Conservation (phyloP, 2,113 vertebrate species). For the Plectropomus leopardus region DNA sequence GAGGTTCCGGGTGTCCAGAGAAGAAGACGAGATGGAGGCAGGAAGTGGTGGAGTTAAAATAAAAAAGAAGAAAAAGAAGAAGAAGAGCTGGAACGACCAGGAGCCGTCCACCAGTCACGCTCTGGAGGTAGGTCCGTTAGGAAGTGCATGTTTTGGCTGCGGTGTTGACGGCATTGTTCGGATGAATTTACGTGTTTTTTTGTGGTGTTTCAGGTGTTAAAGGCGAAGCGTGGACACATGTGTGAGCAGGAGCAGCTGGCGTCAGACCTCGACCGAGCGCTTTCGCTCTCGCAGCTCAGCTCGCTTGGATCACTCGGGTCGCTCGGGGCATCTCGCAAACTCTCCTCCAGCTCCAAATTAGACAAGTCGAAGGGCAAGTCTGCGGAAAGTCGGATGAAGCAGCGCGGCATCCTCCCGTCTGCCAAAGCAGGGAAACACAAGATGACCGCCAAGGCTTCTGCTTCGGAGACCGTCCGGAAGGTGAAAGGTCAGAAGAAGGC, state of each 20-base stretch:
- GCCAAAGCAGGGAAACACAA: conserved; percentile 92
- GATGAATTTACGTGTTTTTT: neutral
- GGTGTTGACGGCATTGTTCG: accelerated
- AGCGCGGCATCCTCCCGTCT: conserved; percentile 83
- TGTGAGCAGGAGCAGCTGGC: conserved; percentile 95
- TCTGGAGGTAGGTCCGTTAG: conserved; percentile 87
- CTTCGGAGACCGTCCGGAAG: conserved; percentile 88
- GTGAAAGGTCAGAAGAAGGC: conserved; percentile 91
- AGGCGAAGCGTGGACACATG: conserved; percentile 88
- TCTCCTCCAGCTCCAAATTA: conserved; percentile 28
- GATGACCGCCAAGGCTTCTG: conserved; percentile 87
- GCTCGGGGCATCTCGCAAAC: conserved; percentile 80
- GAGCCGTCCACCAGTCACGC: conserved; percentile 87
- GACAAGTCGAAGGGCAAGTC: conserved; percentile 82
- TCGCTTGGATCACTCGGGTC: conserved; percentile 79
- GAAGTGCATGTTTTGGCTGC: neutral
- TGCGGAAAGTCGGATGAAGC: conserved; percentile 85
- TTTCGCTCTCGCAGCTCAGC: conserved; percentile 93
- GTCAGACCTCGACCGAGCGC: conserved; percentile 93
- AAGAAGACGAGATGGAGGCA: conserved; percentile 87
- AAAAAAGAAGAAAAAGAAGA: conserved; percentile 87
- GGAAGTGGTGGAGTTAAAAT: conserved; percentile 76
- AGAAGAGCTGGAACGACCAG: conserved; percentile 90
- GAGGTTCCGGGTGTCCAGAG: conserved; percentile 86
- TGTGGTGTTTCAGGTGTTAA: conserved; percentile 79